A percentile compares a stretch with the other conserved stretches of the same genome.
Evolutionary conservation across 2,888 invertebrate species (phyloP).

Genomic region (Thelaira solivaga): DNA sequence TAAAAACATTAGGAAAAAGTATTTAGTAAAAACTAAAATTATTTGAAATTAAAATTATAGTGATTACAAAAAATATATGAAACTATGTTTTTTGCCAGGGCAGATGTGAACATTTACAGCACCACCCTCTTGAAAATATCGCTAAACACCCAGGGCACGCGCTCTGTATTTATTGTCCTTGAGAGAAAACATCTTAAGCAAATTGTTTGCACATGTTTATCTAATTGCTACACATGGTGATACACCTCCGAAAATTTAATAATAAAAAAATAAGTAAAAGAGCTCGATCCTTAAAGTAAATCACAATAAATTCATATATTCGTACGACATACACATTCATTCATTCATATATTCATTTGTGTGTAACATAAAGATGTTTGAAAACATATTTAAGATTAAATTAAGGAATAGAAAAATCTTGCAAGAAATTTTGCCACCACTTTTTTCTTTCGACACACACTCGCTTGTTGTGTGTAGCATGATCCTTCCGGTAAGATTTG

Average conservation of each 20-base stretch:
- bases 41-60: neutral
- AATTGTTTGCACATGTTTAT: slow-evolving; percentile 71
- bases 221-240: slow-evolving; percentile 75
- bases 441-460: slow-evolving; percentile 5
- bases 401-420: slow-evolving; percentile 26
- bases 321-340: slow-evolving; percentile 32
- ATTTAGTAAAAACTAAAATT: too few species aligned
- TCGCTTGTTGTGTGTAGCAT: slow-evolving; percentile 44
- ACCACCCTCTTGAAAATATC: slow-evolving; percentile 28
- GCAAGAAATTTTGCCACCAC: slow-evolving; percentile 48
- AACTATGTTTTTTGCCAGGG: neutral
- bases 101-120: slow-evolving; percentile 23
- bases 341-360: too few species aligned
- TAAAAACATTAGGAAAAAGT: too few species aligned
- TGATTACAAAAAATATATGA: neutral
- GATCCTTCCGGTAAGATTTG: slow-evolving; percentile 72
- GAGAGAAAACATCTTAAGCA: slow-evolving; percentile 29
- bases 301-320: neutral
- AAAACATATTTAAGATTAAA: slow-evolving; percentile 39
- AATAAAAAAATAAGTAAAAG: slow-evolving; percentile 48
- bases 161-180: slow-evolving; percentile 31
- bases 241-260: slow-evolving; percentile 66
- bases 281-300: slow-evolving; percentile 40
- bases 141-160: slow-evolving; percentile 41
- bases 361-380: neutral